Evolutionary conservation across 2,113 vertebrate species (phyloP).

Genomic region (Bettongia penicillata): DNA sequence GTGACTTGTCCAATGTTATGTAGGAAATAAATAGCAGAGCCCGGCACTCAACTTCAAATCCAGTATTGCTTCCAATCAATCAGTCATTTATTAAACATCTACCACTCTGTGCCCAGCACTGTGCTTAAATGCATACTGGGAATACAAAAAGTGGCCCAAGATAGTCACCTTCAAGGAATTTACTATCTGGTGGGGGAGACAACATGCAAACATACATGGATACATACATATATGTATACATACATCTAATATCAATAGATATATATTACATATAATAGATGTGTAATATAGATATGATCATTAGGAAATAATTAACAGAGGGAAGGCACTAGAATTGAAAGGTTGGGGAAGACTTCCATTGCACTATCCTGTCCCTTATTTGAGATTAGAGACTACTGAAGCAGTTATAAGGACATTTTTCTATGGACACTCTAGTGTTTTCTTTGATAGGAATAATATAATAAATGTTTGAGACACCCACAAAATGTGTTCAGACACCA

Average conservation of each 20-base stretch:
- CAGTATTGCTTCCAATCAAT: not conserved
- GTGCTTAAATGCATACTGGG: too few species aligned
- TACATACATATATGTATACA: not conserved
- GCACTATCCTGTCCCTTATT: not conserved
- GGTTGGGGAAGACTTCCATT: not conserved
- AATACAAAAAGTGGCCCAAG: not conserved
- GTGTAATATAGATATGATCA: not conserved
- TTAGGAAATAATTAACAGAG: not conserved
- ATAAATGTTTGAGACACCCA: not conserved
- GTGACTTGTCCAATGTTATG: not conserved
- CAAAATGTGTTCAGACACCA: not conserved
- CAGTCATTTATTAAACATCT: too few species aligned
- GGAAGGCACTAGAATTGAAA: not conserved
- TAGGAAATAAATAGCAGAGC: not conserved
- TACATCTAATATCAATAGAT: not conserved
- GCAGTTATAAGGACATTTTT: too few species aligned
- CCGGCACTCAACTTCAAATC: not conserved
- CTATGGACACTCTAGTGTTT: too few species aligned
- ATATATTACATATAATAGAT: not conserved
- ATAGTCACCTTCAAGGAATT: not conserved
- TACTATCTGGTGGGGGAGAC: not conserved
- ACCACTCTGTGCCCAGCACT: not conserved
- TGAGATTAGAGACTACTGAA: too few species aligned
- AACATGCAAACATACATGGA: not conserved
- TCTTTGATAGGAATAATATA: too few species aligned